Evolutionary conservation across 2,888 invertebrate species (phyloP).

Genomic region (Hydraecia micacea): DNA sequence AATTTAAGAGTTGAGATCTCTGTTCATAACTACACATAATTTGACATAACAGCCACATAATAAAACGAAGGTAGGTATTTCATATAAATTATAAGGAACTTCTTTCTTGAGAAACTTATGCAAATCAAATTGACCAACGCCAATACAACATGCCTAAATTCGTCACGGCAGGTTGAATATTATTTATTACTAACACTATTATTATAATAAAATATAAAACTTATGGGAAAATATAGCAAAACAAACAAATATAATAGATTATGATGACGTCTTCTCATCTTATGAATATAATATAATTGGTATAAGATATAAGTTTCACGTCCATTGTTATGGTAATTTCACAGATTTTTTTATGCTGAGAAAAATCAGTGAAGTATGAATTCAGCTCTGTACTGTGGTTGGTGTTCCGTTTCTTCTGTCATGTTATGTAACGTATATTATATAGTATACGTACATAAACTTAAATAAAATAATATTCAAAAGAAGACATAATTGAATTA

Average conservation of each 20-base stretch:
- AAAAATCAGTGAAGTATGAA: conserved; percentile 53
- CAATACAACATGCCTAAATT: conserved; percentile 15
- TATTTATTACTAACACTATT: conserved; percentile 27
- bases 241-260: conserved; percentile 36
- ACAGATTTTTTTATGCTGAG: conserved; percentile 52
- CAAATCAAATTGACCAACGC: conserved; percentile 22
- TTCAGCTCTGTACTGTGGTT: conserved; percentile 24
- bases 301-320: conserved; percentile 46
- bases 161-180: conserved; percentile 53
- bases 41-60: not conserved
- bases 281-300: conserved; percentile 46
- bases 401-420: conserved; percentile 17
- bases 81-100: not conserved
- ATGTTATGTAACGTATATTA: conserved; percentile 29
- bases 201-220: conserved; percentile 22
- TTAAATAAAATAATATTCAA: not conserved
- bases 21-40: conserved; percentile 5
- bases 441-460: not conserved
- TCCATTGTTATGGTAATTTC: conserved; percentile 63
- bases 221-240: conserved; percentile 60
- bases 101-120: conserved; percentile 11
- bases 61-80: conserved; percentile 7
- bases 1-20: not conserved
- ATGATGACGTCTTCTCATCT: conserved; percentile 53
- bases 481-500: not conserved